Percentiles rank a stretch among this genome's conserved stretches.
phyloP scores from a whole-genome alignment of 1,140 invertebrate genomes.

The Pseudomyrmex sp. region DNA sequence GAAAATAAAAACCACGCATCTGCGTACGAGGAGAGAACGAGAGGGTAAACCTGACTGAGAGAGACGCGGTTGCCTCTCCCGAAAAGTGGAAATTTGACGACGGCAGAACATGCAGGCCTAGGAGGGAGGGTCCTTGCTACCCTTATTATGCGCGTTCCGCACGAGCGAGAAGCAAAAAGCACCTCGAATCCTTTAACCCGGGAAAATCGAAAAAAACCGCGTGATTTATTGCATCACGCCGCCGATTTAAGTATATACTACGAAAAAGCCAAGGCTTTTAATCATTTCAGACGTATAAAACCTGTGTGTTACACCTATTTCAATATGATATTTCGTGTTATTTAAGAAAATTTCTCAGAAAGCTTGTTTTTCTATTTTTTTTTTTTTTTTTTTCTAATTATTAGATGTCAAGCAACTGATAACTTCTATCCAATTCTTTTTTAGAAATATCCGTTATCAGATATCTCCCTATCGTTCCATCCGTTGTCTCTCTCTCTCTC shows the following conservation, averaged over 20 bases:
- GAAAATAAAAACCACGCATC: conserved; percentile 71
- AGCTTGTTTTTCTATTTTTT: neutral
- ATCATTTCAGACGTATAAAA: neutral
- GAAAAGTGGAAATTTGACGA: conserved; percentile 73
- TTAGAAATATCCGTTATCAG: no score
- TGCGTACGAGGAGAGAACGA: conserved; percentile 62
- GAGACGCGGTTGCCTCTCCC: conserved; percentile 58
- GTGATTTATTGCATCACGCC: conserved; percentile 73
- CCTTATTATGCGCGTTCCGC: conserved; percentile 65
- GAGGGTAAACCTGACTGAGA: conserved; percentile 21
- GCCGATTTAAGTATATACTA: conserved; percentile 44
- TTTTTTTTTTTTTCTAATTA: neutral
- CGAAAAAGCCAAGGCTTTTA: conserved; percentile 18
- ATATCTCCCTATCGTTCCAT: no score
- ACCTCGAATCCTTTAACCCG: conserved; percentile 66
- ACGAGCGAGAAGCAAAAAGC: conserved; percentile 37
- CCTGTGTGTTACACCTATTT: neutral
- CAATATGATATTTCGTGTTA: neutral
- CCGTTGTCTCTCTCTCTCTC: no score
- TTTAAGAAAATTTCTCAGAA: neutral
- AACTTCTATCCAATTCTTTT: no score
- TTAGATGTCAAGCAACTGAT: neutral
- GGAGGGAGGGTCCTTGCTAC: neutral
- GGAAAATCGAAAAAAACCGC: conserved; percentile 17
- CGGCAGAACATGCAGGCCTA: conserved; percentile 18